Conservation (phyloP, 2,113 vertebrate genomes). For the Megaleporinus macrocephalus region DNA sequence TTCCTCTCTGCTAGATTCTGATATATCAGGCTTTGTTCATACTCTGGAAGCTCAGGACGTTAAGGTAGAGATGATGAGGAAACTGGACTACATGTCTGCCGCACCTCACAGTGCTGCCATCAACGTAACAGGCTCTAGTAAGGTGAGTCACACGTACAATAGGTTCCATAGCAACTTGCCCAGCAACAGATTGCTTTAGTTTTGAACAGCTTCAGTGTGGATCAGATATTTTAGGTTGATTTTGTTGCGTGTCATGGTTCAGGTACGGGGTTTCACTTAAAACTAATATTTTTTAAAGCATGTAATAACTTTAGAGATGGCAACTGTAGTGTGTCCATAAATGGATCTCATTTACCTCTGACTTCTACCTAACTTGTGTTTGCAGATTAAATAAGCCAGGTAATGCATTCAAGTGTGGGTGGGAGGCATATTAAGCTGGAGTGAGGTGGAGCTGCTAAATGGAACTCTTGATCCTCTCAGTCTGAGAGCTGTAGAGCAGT, state of each 20-base stretch:
- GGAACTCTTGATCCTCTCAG: conserved; percentile 16
- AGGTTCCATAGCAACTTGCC: background rate
- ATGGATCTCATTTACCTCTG: conserved; percentile 7
- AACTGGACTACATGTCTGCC: conserved; percentile 82
- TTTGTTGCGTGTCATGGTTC: background rate
- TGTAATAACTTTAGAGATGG: background rate
- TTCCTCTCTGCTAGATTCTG: conserved; percentile 72
- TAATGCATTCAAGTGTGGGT: background rate
- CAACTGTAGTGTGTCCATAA: background rate
- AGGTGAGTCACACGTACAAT: conserved; percentile 73
- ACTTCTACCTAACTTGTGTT: background rate
- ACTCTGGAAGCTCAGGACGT: conserved; percentile 85
- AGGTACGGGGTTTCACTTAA: background rate
- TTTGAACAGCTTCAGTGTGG: background rate
- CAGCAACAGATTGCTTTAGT: background rate
- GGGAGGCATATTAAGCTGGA: conserved; percentile 7
- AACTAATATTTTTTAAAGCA: background rate
- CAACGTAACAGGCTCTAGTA: conserved; percentile 80
- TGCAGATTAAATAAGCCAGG: background rate
- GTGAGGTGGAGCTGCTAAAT: conserved; percentile 1
- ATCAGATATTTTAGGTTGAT: background rate
- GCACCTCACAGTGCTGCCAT: conserved; percentile 92
- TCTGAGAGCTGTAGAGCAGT: background rate
- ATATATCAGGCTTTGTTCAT: conserved; percentile 81
- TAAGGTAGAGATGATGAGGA: conserved; percentile 83